Percentiles rank a stretch among this genome's conserved stretches.
These are phyloP conservation scores for Amaurobius ferox DNA, from an alignment of 2,888 invertebrate genomes.

Conservation along the genomic window DNA sequence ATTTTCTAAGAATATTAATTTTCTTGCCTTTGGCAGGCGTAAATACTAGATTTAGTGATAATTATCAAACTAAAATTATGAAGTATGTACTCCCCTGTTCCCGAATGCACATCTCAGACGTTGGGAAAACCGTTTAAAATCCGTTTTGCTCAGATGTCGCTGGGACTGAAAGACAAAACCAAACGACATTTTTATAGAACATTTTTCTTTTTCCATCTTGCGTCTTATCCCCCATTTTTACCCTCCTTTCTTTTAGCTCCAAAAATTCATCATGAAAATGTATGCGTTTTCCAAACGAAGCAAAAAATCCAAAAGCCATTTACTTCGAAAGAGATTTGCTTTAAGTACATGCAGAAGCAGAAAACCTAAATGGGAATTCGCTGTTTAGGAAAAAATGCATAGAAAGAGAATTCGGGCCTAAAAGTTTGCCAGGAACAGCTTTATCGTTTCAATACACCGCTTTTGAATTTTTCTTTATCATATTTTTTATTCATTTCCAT, in stretches of 20 bases:
- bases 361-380: background rate
- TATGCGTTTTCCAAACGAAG: background rate
- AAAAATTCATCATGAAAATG: slow-evolving; percentile 4
- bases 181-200: too few relatives aligned
- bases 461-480: background rate
- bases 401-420: background rate
- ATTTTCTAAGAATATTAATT: too few relatives aligned
- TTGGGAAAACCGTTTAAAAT: too few relatives aligned
- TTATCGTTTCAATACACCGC: background rate
- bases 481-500: too few relatives aligned
- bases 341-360: background rate
- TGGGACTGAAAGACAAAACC: too few relatives aligned
- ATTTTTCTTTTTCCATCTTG: background rate
- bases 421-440: background rate
- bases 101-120: too few relatives aligned
- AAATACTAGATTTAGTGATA: too few relatives aligned
- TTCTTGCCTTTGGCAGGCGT: too few relatives aligned
- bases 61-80: too few relatives aligned
- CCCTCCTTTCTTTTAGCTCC: background rate
- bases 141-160: too few relatives aligned
- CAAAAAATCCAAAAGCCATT: background rate
- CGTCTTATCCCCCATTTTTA: background rate
- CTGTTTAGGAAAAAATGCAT: background rate
- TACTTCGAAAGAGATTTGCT: background rate
- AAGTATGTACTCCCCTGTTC: too few relatives aligned